A percentile compares a stretch with the other conserved stretches of the same genome.
phyloP scores from a whole-genome alignment of 2,797 vertebrate species.

The Pangasius krempfi region DNA sequence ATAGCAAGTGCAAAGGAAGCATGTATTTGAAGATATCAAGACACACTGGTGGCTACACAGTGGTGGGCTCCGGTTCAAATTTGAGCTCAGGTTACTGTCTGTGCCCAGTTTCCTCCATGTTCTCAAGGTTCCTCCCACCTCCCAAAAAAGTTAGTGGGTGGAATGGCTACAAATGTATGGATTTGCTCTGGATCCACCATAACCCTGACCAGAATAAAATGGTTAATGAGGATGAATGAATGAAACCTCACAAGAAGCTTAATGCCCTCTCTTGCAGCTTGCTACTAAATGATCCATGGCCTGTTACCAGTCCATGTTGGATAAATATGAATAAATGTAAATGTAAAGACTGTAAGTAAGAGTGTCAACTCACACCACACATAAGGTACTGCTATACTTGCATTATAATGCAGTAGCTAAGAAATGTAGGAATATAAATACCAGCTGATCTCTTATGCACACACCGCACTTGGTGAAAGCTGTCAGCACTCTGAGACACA shows the following conservation, averaged over 20 bases:
- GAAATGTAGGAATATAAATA: not conserved
- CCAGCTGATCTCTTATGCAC: not conserved
- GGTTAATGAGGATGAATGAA: not conserved
- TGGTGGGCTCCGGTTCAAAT: not conserved
- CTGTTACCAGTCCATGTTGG: not conserved
- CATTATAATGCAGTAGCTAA: too few species aligned
- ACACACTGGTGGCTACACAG: not conserved
- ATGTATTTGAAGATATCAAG: not conserved
- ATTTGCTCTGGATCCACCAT: not conserved
- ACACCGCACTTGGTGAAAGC: constrained; percentile 5
- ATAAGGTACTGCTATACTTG: not conserved
- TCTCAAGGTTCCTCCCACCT: not conserved
- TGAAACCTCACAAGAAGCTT: not conserved
- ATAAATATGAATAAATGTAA: not conserved
- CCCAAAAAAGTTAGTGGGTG: not conserved
- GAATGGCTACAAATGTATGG: not conserved
- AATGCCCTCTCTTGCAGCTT: not conserved
- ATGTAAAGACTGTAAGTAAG: not conserved
- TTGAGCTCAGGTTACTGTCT: not conserved
- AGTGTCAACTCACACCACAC: not conserved
- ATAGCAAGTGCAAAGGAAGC: not conserved
- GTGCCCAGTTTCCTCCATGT: not conserved
- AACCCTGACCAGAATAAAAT: not conserved
- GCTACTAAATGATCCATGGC: not conserved
- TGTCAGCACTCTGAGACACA: not conserved